phyloP scores from a whole-genome alignment of 2,888 invertebrate species.

The Euclidia mi region DNA sequence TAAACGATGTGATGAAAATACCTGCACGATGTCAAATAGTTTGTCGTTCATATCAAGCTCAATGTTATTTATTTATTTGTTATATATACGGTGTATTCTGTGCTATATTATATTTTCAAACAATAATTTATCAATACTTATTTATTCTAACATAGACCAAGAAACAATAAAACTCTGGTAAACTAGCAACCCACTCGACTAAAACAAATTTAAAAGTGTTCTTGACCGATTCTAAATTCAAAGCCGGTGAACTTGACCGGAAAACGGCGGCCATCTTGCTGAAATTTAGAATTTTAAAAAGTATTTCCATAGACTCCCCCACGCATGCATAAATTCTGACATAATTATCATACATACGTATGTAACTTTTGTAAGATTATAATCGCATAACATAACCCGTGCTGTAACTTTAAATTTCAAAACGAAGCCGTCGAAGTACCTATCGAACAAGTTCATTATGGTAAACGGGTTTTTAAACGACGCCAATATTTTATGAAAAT shows the following conservation, averaged over 20 bases:
- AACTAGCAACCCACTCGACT: background rate
- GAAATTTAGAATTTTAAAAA: constrained; percentile 44
- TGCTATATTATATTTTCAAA: too few relatives aligned
- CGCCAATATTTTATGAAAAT: background rate
- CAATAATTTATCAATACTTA: too few relatives aligned
- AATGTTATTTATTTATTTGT: too few relatives aligned
- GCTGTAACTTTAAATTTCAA: constrained; percentile 20
- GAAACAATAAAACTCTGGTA: background rate
- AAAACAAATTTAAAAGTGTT: background rate
- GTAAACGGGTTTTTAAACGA: background rate
- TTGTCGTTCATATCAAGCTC: too few relatives aligned
- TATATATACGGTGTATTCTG: too few relatives aligned
- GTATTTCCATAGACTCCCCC: constrained; percentile 35
- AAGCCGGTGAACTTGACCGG: constrained; percentile 27
- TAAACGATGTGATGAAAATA: too few relatives aligned
- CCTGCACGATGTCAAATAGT: too few relatives aligned
- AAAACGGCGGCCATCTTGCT: constrained; percentile 29
- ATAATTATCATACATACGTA: constrained; percentile 23
- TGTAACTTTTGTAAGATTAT: constrained; percentile 12
- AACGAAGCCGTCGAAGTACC: too few relatives aligned
- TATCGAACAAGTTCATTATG: background rate
- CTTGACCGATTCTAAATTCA: background rate
- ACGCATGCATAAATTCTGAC: constrained; percentile 33
- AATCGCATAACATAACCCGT: constrained; percentile 25
- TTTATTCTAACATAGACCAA: too few relatives aligned